Conservation (phyloP, 2,113 vertebrate species). For the Perca schrenkii region DNA sequence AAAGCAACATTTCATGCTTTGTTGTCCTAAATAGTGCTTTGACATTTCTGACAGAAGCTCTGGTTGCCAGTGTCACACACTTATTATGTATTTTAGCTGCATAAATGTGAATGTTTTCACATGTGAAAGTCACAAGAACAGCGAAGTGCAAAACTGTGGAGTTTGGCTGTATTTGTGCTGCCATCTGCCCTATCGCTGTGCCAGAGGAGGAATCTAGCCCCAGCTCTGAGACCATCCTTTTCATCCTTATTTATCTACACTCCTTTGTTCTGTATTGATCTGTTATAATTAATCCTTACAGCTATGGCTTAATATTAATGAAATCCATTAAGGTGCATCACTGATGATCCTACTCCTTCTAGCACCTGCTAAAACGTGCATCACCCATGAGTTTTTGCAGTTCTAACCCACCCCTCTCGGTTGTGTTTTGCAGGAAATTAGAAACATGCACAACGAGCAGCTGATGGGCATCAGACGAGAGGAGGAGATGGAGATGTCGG, state of each 20-base stretch:
- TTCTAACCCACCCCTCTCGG: slow-evolving; percentile 17
- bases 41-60: slow-evolving; percentile 12
- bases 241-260: slow-evolving; percentile 48
- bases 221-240: slow-evolving; percentile 31
- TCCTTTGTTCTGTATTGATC: slow-evolving; percentile 34
- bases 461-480: slow-evolving; percentile 97
- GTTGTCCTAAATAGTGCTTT: neutral
- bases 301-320: slow-evolving; percentile 11
- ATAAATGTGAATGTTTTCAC: slow-evolving; percentile 12
- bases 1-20: neutral
- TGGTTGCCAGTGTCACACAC: neutral
- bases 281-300: slow-evolving; percentile 24
- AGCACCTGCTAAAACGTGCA: slow-evolving; percentile 18
- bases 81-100: neutral
- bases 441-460: slow-evolving; percentile 97
- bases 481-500: slow-evolving; percentile 99
- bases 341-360: neutral
- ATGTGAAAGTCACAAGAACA: slow-evolving; percentile 3
- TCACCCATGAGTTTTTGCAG: slow-evolving; percentile 8
- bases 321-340: slow-evolving; percentile 16
- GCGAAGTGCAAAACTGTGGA: slow-evolving; percentile 12
- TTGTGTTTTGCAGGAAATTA: slow-evolving; percentile 89
- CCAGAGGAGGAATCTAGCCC: slow-evolving; percentile 42
- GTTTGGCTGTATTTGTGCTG: slow-evolving; percentile 5
- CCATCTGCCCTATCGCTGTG: slow-evolving; percentile 15